A percentile compares a stretch with the other conserved stretches of the same genome.
phyloP scores from a whole-genome alignment of 2,113 vertebrate species.

The Perca flavescens region DNA sequence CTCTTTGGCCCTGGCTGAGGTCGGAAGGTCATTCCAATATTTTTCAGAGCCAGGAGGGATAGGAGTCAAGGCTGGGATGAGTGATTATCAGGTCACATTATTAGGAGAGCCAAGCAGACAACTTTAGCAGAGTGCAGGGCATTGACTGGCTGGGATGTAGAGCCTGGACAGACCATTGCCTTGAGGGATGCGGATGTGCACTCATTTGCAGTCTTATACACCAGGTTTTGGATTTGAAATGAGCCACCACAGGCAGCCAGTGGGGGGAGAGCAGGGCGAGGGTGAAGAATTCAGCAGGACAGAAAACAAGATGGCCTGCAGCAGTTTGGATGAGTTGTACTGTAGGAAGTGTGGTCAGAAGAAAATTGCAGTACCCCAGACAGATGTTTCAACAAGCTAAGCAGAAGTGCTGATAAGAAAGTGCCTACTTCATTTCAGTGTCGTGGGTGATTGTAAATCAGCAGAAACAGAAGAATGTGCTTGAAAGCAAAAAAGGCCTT shows the following conservation, averaged over 20 bases:
- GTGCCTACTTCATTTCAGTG: background rate
- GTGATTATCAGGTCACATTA: conserved; percentile 65
- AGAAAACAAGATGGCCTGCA: conserved; percentile 45
- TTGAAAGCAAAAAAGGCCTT: conserved; percentile 22
- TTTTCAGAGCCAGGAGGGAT: conserved; percentile 57
- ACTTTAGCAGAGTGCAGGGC: conserved; percentile 52
- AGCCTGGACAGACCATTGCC: conserved; percentile 19
- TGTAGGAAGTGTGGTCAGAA: conserved; percentile 22
- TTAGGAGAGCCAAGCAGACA: conserved; percentile 54
- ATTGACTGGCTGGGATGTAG: conserved; percentile 42
- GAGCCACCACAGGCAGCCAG: conserved; percentile 54
- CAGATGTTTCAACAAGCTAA: conserved; percentile 26
- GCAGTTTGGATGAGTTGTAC: conserved; percentile 31
- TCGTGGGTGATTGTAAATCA: conserved; percentile 19
- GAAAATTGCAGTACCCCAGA: conserved; percentile 25
- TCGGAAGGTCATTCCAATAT: conserved; percentile 68
- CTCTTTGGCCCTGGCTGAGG: conserved; percentile 45
- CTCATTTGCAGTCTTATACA: conserved; percentile 57
- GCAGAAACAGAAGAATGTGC: background rate
- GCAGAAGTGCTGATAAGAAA: conserved; percentile 19
- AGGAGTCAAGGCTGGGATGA: conserved; percentile 55
- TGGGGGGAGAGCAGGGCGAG: conserved; percentile 12
- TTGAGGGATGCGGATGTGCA: conserved; percentile 32
- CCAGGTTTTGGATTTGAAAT: conserved; percentile 54
- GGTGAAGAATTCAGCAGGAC: conserved; percentile 35